These are phyloP conservation scores for Dilophus febrilis DNA, from an alignment of 2,888 invertebrate species.

Conservation along the genomic window DNA sequence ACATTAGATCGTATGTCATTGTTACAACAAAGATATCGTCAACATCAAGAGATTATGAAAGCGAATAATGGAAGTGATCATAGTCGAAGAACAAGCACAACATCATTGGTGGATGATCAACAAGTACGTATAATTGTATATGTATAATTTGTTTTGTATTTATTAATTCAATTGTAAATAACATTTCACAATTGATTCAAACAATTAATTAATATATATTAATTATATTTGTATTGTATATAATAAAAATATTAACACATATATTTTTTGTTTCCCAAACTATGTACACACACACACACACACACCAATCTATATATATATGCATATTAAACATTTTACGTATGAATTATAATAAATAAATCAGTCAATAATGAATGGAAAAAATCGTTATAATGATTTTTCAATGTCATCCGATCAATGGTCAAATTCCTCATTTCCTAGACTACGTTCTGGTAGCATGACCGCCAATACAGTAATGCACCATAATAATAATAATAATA, in stretches of 20 bases:
- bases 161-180: too few relatives aligned
- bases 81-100: constrained; percentile 11
- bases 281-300: too few relatives aligned
- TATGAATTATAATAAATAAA: too few relatives aligned
- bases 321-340: too few relatives aligned
- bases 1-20: constrained; percentile 29
- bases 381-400: background rate
- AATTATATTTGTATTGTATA: too few relatives aligned
- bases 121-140: constrained; percentile 19
- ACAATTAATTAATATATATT: too few relatives aligned
- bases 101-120: constrained; percentile 16
- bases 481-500: constrained; percentile 3
- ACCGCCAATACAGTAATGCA: constrained; percentile 19
- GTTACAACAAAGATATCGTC: constrained; percentile 38
- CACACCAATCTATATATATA: too few relatives aligned
- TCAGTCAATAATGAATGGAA: too few relatives aligned
- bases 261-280: too few relatives aligned
- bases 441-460: constrained; percentile 30
- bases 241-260: too few relatives aligned
- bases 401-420: constrained; percentile 15
- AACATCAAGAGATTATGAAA: constrained; percentile 37
- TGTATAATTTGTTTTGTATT: too few relatives aligned
- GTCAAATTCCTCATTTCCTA: constrained; percentile 26
- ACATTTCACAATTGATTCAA: too few relatives aligned
- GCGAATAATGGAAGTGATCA: constrained; percentile 8